These are phyloP conservation scores for Ormyrus nitidulus DNA, from an alignment of 2,888 invertebrate genomes.

Conservation along the genomic window DNA sequence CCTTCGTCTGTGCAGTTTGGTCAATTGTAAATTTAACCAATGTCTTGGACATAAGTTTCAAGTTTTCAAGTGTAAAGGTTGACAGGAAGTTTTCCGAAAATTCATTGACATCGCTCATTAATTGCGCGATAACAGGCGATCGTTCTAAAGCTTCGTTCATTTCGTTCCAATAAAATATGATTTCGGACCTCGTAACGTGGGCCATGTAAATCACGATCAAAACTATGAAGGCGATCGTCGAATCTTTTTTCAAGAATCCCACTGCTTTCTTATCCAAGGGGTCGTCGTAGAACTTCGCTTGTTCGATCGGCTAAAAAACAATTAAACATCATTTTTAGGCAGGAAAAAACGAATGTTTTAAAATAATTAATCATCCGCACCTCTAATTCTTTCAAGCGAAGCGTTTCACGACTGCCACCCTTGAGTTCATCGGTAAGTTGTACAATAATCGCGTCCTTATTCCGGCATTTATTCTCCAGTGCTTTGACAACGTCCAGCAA, in stretches of 20 bases:
- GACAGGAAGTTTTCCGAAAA: too few species aligned
- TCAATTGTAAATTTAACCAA: too few species aligned
- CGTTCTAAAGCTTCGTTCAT: too few species aligned
- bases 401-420: not conserved
- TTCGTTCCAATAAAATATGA: constrained; percentile 19
- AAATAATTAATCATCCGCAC: not conserved
- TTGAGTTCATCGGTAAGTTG: constrained; percentile 58
- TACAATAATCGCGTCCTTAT: constrained; percentile 59
- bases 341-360: not conserved
- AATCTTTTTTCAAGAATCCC: constrained; percentile 51
- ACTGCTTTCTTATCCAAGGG: not conserved
- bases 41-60: too few species aligned
- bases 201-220: constrained; percentile 54
- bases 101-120: too few species aligned
- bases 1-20: too few species aligned
- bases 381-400: constrained; percentile 5
- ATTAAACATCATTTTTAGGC: not conserved
- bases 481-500: constrained; percentile 53
- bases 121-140: too few species aligned
- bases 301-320: constrained; percentile 10
- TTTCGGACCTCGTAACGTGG: constrained; percentile 34
- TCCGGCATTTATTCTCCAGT: constrained; percentile 58
- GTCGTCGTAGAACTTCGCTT: constrained; percentile 10
- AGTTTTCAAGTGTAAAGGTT: too few species aligned
- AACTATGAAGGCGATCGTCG: constrained; percentile 56